Evolutionary conservation across 2,113 vertebrate species (phyloP).

Genomic region (Balaeniceps rex): DNA sequence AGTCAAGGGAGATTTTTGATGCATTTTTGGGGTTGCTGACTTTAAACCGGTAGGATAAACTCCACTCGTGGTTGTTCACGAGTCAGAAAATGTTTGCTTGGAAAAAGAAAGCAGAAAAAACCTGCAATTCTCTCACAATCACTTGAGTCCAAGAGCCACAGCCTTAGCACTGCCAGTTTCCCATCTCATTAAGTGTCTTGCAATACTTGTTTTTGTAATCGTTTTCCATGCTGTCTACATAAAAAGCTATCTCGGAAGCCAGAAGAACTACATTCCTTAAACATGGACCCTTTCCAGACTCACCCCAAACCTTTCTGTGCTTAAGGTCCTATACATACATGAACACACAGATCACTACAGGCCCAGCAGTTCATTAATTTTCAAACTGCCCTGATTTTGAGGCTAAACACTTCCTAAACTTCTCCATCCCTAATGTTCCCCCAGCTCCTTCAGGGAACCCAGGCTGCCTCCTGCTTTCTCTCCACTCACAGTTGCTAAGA

Average conservation of each 20-base stretch:
- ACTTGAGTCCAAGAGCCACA: background rate
- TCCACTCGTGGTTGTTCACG: background rate
- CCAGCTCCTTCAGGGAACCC: background rate
- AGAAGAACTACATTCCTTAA: constrained; percentile 44
- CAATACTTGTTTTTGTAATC: constrained; percentile 58
- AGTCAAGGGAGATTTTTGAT: background rate
- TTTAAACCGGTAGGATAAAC: background rate
- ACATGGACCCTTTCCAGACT: constrained; percentile 34
- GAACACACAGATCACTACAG: background rate
- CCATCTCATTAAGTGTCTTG: constrained; percentile 44
- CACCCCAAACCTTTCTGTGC: constrained; percentile 7
- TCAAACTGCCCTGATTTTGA: background rate
- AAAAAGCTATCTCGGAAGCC: constrained; percentile 1
- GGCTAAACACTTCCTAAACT: background rate
- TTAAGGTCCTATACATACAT: background rate
- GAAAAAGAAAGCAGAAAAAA: background rate
- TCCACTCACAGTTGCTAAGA: background rate
- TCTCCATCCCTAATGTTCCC: background rate
- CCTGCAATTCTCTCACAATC: background rate
- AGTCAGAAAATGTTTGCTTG: background rate
- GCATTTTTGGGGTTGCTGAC: background rate
- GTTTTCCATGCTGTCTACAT: constrained; percentile 35
- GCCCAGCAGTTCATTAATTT: background rate
- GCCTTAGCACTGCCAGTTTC: background rate
- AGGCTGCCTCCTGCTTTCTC: background rate